Base-by-base conservation (phyloP, 2,888 invertebrate genomes). In the Plebejus melissa region DNA sequence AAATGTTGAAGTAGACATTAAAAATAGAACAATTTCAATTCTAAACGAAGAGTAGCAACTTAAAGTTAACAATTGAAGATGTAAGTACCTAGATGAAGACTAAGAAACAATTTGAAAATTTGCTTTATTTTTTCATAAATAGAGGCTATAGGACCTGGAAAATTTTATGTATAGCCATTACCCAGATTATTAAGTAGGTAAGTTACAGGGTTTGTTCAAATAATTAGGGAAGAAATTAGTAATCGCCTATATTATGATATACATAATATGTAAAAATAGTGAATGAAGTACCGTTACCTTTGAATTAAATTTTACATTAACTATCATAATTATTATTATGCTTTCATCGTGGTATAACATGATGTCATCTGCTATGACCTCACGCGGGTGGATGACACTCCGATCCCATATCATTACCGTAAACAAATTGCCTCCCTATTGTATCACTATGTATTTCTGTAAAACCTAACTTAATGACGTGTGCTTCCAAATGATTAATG, bases 361-460 rank as follows among this genome's bases (percentile, higher is more conserved):
- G 71, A 71, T 71, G 46, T 71, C 41, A 71, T 41, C n/a, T 46
- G 22, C 46, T 9, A 22, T 71, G 71, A 71, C 71, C 16, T 71
- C 71, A 71, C 46, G 36, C 41, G 71, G 41, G 65, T 65, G 60
- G 70, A 41, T 70, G 71, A 46, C 70, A 71, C 46, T 46, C 41
- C 38, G 11, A 22, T 38, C 46, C 71, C 41, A 41, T 71, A 32
- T 65, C 65, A 65, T 65, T 65, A 65, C 32, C 16, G 65, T 65
- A 65, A 65, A 65, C 65, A 65, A 36, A 65, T 65, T 32, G 11
- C 65, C 65, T 36, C 5, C 32, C 65, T 36, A 22, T 28, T 28
- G 11, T 60, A 60, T 60, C 60, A 28, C 60, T 22, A 4, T 28
- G 32, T 65, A 32, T 65, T 11, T 65, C 13, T 65, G 28, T 65